These are phyloP conservation scores for Hyles lineata DNA, from an alignment of 2,888 invertebrate species.

Conservation along the genomic window DNA sequence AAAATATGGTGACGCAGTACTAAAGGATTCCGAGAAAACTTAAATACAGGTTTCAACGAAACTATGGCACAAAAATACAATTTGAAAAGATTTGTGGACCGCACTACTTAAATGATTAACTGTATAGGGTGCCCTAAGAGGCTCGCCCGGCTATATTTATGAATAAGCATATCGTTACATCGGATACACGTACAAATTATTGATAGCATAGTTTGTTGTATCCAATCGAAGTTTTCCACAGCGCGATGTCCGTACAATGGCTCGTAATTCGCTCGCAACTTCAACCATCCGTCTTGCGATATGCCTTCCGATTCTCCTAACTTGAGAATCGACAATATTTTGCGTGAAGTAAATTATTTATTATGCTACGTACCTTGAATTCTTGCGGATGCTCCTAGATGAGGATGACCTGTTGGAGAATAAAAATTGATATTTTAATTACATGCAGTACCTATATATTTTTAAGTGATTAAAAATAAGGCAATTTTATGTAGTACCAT, in stretches of 20 bases:
- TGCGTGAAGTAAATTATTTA: not conserved
- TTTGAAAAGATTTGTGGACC: no score
- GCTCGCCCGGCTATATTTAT: slow-evolving; percentile 35
- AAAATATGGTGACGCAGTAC: no score
- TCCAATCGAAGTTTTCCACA: slow-evolving; percentile 51
- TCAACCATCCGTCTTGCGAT: slow-evolving; percentile 28
- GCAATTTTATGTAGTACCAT: no score
- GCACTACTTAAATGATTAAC: not conserved
- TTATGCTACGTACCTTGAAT: not conserved
- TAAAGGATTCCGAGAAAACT: no score
- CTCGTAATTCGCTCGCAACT: slow-evolving; percentile 34
- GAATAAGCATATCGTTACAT: slow-evolving; percentile 42
- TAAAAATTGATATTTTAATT: no score
- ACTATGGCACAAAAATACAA: no score
- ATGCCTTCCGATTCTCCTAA: slow-evolving; percentile 27
- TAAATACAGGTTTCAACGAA: no score
- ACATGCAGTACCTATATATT: no score
- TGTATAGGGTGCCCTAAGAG: not conserved
- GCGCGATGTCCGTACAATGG: slow-evolving; percentile 28
- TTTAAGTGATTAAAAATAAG: no score
- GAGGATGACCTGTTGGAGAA: no score
- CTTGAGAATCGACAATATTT: slow-evolving; percentile 8
- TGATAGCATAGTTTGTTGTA: slow-evolving; percentile 50
- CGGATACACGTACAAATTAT: slow-evolving; percentile 53
- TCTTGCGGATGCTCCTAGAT: no score